These are phyloP conservation scores for Petrolisthes cinctipes DNA, from an alignment of 2,888 invertebrate genomes.

Conservation along the genomic window DNA sequence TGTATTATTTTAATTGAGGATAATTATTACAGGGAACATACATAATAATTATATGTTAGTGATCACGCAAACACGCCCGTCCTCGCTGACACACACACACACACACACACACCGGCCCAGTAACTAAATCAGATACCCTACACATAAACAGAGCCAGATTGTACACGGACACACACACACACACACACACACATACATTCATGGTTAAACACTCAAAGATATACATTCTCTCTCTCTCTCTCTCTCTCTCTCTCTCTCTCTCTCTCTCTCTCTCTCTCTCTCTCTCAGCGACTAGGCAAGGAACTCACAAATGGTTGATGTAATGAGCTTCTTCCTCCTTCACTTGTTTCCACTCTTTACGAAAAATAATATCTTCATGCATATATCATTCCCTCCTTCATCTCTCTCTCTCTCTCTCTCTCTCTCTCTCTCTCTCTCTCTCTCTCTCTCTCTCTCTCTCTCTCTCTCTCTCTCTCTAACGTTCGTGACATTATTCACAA, in stretches of 20 bases:
- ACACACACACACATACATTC: conserved; percentile 7
- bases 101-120: neutral
- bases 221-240: neutral
- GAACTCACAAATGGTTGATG: neutral
- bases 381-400: neutral
- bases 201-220: neutral
- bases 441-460: neutral
- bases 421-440: neutral
- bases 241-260: neutral
- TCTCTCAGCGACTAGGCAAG: neutral
- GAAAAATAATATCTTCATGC: neutral
- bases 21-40: conserved; percentile 28
- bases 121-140: neutral
- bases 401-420: neutral
- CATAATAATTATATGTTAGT: neutral
- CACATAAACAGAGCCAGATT: neutral
- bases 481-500: neutral
- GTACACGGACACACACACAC: neutral
- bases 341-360: neutral
- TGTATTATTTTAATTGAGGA: neutral
- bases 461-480: conserved; percentile 5
- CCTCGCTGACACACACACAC: conserved; percentile 4
- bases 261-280: neutral
- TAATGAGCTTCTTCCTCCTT: neutral
- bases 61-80: neutral